These are phyloP conservation scores for Centruroides vittatus DNA, from an alignment of 1,140 invertebrate genomes.

Conservation along the genomic window DNA sequence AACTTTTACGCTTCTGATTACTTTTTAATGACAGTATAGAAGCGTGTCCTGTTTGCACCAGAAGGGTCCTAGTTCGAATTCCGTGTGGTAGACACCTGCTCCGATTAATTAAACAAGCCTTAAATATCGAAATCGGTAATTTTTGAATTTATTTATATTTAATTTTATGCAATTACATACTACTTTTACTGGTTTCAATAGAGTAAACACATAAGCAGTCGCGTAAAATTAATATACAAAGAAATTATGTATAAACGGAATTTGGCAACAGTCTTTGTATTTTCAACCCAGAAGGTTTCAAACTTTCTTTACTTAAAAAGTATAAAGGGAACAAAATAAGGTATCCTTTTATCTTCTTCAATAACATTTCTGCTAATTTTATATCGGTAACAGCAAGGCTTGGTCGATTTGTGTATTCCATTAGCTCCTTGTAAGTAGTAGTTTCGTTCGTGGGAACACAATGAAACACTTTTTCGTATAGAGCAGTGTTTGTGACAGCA, in stretches of 20 bases:
- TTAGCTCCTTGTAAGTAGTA: neutral
- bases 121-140: too few relatives aligned
- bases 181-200: too few relatives aligned
- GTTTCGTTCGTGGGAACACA: neutral
- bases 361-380: neutral
- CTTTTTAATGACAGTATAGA: too few relatives aligned
- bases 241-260: constrained; percentile 2
- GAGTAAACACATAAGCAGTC: too few relatives aligned
- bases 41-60: too few relatives aligned
- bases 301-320: constrained; percentile 2
- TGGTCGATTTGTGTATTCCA: neutral
- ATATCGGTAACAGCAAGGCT: neutral
- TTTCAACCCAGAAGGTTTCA: neutral
- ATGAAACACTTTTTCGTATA: constrained; percentile 60
- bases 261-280: constrained; percentile 2
- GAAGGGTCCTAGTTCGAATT: too few relatives aligned
- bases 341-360: constrained; percentile 2
- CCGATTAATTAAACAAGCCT: too few relatives aligned
- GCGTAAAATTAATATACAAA: too few relatives aligned
- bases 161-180: too few relatives aligned
- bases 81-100: too few relatives aligned
- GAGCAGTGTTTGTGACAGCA: constrained; percentile 60
- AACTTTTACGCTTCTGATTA: too few relatives aligned
- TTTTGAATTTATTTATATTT: too few relatives aligned
- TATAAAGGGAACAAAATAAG: neutral